phyloP scores from a whole-genome alignment of 2,113 vertebrate genomes.

The Spermophilus dauricus region DNA sequence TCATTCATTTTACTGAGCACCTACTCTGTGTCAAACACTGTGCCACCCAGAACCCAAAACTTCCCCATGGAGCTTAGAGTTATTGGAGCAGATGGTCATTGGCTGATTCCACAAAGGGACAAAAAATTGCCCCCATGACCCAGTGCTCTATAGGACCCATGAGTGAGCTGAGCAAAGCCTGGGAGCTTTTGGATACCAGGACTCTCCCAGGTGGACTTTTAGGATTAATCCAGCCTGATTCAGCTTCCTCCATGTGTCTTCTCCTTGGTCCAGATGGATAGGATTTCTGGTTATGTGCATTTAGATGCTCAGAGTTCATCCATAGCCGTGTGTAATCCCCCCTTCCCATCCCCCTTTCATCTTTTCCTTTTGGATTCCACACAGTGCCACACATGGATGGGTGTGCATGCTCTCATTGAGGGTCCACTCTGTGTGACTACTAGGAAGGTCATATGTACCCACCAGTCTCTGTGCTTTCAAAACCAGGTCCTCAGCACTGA shows the following conservation, averaged over 20 bases:
- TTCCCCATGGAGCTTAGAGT: not conserved
- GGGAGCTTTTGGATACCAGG: not conserved
- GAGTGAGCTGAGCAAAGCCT: not conserved
- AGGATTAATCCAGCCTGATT: no score
- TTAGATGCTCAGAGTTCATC: not conserved
- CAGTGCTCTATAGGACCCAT: accelerated
- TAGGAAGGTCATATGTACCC: not conserved
- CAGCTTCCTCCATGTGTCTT: not conserved
- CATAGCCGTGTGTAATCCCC: not conserved
- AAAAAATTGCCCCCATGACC: not conserved
- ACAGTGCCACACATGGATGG: not conserved
- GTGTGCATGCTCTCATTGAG: accelerated
- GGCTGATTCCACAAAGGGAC: not conserved
- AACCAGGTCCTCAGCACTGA: not conserved
- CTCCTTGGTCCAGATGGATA: not conserved
- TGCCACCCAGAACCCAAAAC: not conserved
- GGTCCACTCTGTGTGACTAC: not conserved
- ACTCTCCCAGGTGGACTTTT: not conserved
- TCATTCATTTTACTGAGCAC: not conserved
- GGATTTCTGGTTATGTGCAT: not conserved
- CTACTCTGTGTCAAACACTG: not conserved
- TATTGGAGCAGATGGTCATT: not conserved
- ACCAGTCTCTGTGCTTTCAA: not conserved
- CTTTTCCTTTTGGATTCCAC: not conserved
- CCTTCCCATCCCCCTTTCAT: accelerated